A percentile compares a stretch with the other conserved stretches of the same genome.
Conservation (phyloP, 1,140 invertebrate species). For the Tachypleus tridentatus region DNA sequence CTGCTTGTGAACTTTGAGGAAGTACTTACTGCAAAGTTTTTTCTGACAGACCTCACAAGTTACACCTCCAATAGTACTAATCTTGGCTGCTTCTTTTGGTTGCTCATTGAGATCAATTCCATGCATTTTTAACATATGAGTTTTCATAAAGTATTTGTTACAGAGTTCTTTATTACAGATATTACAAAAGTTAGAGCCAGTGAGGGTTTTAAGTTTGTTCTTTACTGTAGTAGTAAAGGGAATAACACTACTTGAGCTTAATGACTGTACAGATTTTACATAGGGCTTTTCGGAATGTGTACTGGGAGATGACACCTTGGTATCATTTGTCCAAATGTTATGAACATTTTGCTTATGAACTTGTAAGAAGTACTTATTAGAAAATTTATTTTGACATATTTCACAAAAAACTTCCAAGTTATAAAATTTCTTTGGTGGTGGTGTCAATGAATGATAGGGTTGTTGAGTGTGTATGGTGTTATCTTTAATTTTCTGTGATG, state of each 20-base stretch:
- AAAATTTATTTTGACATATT: constrained; percentile 49
- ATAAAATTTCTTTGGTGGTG: background rate
- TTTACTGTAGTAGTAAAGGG: constrained; percentile 1
- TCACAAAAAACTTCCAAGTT: constrained; percentile 39
- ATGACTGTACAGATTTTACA: constrained; percentile 21
- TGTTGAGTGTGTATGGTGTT: background rate
- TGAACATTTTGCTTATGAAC: constrained; percentile 46
- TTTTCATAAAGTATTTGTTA: constrained; percentile 99
- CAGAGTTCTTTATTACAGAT: constrained; percentile 99
- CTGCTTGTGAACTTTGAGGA: constrained; percentile 89
- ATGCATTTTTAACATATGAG: constrained; percentile 99
- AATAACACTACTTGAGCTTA: constrained; percentile 1
- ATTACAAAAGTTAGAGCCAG: constrained; percentile 76
- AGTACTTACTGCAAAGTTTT: constrained; percentile 94
- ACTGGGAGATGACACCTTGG: too few species aligned
- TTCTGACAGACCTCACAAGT: constrained; percentile 96
- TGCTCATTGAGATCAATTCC: constrained; percentile 69
- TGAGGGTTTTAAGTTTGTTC: constrained; percentile 20
- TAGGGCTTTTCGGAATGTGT: constrained; percentile 15
- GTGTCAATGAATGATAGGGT: too few species aligned
- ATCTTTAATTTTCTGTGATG: constrained; percentile 6
- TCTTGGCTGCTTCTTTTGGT: constrained; percentile 48
- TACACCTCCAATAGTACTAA: constrained; percentile 77
- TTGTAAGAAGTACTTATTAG: constrained; percentile 44
- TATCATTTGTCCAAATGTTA: constrained; percentile 25